These are phyloP conservation scores for Coracopsis vasa DNA, from an alignment of 2,113 vertebrate species.

Conservation along the genomic window DNA sequence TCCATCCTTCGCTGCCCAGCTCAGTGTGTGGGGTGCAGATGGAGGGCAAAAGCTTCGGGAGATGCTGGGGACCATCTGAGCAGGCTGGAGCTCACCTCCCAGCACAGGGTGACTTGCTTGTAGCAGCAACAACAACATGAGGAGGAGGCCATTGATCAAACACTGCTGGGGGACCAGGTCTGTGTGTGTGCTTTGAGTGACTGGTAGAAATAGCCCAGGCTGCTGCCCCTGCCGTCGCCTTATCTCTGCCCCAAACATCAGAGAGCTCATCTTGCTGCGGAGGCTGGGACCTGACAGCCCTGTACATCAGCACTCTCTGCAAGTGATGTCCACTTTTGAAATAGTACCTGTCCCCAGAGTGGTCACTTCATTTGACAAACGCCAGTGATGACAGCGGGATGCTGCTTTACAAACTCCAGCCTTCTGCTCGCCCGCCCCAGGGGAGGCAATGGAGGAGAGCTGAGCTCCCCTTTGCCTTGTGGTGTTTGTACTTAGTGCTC, in stretches of 20 bases:
- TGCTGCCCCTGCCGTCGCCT: neutral
- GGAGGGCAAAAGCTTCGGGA: neutral
- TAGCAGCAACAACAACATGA: neutral
- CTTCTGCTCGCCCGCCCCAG: neutral
- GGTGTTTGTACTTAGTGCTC: fast-evolving
- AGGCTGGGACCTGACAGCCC: constrained; percentile 61
- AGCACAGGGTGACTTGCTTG: too few relatives aligned
- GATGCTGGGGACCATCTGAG: neutral
- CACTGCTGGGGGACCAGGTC: neutral
- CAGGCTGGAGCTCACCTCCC: neutral
- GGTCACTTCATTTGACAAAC: constrained; percentile 75
- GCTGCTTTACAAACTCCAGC: constrained; percentile 55
- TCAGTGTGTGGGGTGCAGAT: fast-evolving
- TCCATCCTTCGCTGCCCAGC: fast-evolving
- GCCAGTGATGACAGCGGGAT: constrained; percentile 66
- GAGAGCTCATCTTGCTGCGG: neutral
- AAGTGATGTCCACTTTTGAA: constrained; percentile 73
- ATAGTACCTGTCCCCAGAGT: constrained; percentile 59
- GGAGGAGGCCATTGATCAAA: neutral
- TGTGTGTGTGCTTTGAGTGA: neutral
- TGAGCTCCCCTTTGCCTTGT: neutral
- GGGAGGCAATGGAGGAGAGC: neutral
- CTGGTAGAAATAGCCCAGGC: neutral
- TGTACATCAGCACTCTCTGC: constrained; percentile 64
- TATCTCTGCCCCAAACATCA: constrained; percentile 20